Percentiles rank a stretch among this genome's conserved stretches.
These are phyloP conservation scores for Teleopsis dalmanni DNA, from an alignment of 1,140 invertebrate genomes.

Conservation along the genomic window DNA sequence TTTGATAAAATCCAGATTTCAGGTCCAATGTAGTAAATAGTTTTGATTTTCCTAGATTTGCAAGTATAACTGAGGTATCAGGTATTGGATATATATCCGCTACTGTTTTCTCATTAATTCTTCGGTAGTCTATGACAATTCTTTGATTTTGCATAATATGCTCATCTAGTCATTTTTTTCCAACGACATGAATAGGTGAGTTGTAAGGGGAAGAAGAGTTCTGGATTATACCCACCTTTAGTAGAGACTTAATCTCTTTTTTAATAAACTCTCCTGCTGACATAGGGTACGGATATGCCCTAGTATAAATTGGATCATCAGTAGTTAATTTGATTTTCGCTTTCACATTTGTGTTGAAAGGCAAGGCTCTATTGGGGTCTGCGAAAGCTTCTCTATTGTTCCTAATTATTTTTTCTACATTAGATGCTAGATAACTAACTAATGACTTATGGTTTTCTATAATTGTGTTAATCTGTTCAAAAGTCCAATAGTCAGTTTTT, in stretches of 20 bases:
- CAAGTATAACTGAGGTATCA: constrained; percentile 19
- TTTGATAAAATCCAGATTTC: constrained; percentile 31
- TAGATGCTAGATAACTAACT: too few relatives aligned
- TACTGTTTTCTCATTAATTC: constrained; percentile 14
- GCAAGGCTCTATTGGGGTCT: not conserved
- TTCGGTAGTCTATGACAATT: constrained; percentile 4
- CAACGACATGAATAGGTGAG: not conserved
- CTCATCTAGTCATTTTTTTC: constrained; percentile 5
- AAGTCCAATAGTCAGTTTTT: too few relatives aligned
- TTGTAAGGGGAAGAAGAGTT: constrained; percentile 1
- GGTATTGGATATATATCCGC: constrained; percentile 18
- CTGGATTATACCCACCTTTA: not conserved
- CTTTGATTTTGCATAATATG: not conserved
- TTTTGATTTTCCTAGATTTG: constrained; percentile 22
- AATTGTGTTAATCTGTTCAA: too few relatives aligned
- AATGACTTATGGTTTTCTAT: too few relatives aligned
- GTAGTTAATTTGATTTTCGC: constrained; percentile 1
- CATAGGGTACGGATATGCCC: constrained; percentile 5
- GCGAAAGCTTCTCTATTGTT: not conserved
- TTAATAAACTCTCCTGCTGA: not conserved
- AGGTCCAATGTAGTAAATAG: constrained; percentile 33
- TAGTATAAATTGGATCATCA: constrained; percentile 3
- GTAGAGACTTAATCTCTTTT: not conserved
- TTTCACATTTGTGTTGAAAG: constrained; percentile 4
- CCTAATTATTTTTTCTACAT: too few relatives aligned